These are phyloP conservation scores for Hybos culiciformis DNA, from an alignment of 2,888 invertebrate genomes.

Conservation along the genomic window DNA sequence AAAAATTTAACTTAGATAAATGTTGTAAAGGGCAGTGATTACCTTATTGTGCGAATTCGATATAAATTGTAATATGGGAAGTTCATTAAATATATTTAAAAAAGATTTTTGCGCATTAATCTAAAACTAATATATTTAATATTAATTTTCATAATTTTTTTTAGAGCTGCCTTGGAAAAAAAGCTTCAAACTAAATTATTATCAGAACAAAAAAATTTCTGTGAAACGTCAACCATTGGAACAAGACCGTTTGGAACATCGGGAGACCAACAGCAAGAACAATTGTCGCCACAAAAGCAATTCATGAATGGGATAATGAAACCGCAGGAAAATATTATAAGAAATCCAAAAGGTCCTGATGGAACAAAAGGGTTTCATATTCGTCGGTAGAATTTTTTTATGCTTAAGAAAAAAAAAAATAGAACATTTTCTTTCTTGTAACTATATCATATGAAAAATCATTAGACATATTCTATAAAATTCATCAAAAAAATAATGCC, in stretches of 20 bases:
- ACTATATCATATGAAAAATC: too few species aligned
- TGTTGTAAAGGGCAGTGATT: too few species aligned
- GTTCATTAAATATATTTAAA: too few species aligned
- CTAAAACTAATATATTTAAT: too few species aligned
- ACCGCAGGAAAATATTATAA: constrained; percentile 38
- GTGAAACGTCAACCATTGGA: not conserved
- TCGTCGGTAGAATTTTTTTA: constrained; percentile 40
- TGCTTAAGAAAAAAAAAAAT: not conserved
- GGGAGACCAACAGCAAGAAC: not conserved
- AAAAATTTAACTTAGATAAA: too few species aligned
- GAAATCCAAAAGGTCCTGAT: constrained; percentile 67
- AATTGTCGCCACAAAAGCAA: not conserved
- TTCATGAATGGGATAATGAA: not conserved
- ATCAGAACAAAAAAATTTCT: not conserved
- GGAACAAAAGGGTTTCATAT: constrained; percentile 57
- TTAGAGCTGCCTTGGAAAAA: constrained; percentile 1
- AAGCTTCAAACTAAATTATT: not conserved
- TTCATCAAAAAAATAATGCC: too few species aligned
- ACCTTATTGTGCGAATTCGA: too few species aligned
- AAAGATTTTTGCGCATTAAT: too few species aligned
- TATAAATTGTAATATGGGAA: too few species aligned
- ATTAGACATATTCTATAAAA: too few species aligned
- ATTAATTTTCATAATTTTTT: too few species aligned
- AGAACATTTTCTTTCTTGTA: too few species aligned
- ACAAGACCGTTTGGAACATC: not conserved